These are phyloP conservation scores for Clepsis dumicolana DNA, from an alignment of 2,888 invertebrate genomes.

Conservation along the genomic window DNA sequence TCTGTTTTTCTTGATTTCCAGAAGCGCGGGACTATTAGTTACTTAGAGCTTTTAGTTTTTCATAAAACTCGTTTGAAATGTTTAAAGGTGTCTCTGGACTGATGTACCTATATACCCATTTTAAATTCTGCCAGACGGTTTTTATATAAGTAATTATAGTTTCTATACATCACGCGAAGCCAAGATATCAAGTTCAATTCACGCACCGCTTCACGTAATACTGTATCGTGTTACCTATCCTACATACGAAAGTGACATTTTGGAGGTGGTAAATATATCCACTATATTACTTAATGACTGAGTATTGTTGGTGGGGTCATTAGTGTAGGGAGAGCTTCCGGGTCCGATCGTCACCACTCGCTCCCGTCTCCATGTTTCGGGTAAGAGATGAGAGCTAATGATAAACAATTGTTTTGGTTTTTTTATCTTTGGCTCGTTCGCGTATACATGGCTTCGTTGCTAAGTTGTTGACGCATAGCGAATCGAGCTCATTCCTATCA, in stretches of 20 bases:
- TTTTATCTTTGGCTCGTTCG: slow-evolving; percentile 37
- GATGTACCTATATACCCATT: neutral
- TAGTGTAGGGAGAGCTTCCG: slow-evolving; percentile 30
- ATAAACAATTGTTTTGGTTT: slow-evolving; percentile 39
- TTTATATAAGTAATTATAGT: too few relatives aligned
- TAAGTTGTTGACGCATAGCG: slow-evolving; percentile 34
- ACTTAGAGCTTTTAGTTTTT: neutral
- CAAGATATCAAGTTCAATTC: slow-evolving; percentile 48
- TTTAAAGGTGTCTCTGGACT: neutral
- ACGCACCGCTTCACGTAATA: slow-evolving; percentile 45
- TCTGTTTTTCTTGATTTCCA: neutral
- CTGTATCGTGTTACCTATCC: slow-evolving; percentile 36
- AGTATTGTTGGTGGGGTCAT: slow-evolving; percentile 23
- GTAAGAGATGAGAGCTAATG: slow-evolving; percentile 32
- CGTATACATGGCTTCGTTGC: slow-evolving; percentile 38
- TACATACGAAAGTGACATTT: slow-evolving; percentile 42
- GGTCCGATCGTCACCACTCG: slow-evolving; percentile 14
- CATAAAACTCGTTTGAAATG: neutral
- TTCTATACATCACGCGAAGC: slow-evolving; percentile 26
- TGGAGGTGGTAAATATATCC: slow-evolving; percentile 46
- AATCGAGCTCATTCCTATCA: slow-evolving; percentile 34
- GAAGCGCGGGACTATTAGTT: neutral
- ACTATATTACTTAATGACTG: slow-evolving; percentile 22
- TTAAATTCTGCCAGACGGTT: neutral
- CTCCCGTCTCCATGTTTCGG: slow-evolving; percentile 37